Percentiles rank a stretch among this genome's conserved stretches.
Evolutionary conservation across 2,888 invertebrate genomes (phyloP).

Genomic region (Drosophila siamana): DNA sequence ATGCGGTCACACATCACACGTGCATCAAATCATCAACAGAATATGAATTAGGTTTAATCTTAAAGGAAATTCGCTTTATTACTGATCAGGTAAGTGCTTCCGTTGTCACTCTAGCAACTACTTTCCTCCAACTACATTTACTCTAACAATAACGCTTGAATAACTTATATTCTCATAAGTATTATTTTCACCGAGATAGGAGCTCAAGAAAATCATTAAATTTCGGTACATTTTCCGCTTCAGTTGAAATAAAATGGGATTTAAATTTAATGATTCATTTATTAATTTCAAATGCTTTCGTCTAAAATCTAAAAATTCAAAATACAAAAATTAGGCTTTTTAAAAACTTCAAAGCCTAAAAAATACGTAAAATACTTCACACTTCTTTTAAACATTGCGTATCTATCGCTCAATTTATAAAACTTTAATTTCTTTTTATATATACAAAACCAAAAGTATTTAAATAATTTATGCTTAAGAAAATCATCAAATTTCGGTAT

Average conservation of each 20-base stretch:
- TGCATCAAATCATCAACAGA: constrained; percentile 93
- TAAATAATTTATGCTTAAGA: constrained; percentile 24
- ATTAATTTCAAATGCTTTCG: too few relatives aligned
- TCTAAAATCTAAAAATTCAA: too few relatives aligned
- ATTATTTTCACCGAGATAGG: constrained; percentile 1
- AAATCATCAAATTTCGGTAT: neutral
- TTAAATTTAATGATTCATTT: too few relatives aligned
- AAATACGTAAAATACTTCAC: neutral
- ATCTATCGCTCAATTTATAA: neutral
- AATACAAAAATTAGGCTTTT: too few relatives aligned
- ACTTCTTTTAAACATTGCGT: neutral
- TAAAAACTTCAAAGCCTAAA: too few relatives aligned
- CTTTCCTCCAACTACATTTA: neutral
- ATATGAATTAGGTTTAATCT: constrained; percentile 97
- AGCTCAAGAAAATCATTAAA: neutral
- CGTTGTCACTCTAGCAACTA: constrained; percentile 24
- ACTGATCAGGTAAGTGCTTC: constrained; percentile 91
- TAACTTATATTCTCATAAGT: constrained; percentile 16
- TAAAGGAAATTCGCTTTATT: constrained; percentile 97
- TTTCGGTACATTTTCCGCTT: neutral
- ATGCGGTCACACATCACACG: constrained; percentile 91
- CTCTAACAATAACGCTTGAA: constrained; percentile 20
- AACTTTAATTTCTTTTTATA: neutral
- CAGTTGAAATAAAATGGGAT: too few relatives aligned
- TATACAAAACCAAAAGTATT: neutral